Evolutionary conservation across 2,797 vertebrate species (phyloP), one percentile per base, ranked within the genome.

Genomic region (Serranus cabrilla): DNA sequence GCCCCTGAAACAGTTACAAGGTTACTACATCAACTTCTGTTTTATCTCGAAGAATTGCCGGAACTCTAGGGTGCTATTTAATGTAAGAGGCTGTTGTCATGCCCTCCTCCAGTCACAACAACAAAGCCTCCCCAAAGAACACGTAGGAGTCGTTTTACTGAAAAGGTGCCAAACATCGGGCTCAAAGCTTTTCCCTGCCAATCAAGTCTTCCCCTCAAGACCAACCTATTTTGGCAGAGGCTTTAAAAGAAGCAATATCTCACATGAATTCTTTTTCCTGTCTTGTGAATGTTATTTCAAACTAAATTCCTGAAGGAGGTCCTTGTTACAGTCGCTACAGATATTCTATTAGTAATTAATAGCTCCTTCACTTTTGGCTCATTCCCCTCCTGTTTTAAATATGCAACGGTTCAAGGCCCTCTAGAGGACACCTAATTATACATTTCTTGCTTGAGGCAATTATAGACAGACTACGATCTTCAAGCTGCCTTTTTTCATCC

Each of bases 291-390:
- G 59, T 71, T 59, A 67, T 63, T 68, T 37, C 34, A 71, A n/a
- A 11, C 52, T 71, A 16, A 58, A 83, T 71, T 85, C 74, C 82
- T 76, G 43, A 62, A 74, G 78, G 85, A 81, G 18, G 11, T 78
- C 31, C 25, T 13, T 23, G 39, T 31, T 70, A 39, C 23, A 70
- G 46, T 71, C 25, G 17, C 66, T 74, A 43, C 61, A 76, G 59
- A 73, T 72, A 67, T 51, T 74, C 51, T 66, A 64, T 73, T 69
- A 58, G 78, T 87, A 86, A 84, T 88, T 85, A 90, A 84, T 59
- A 64, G 69, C 76, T 68, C 12, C 60, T 69, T 79, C 74, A 21
- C 55, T 74, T 82, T 66, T 69, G 42, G 40, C 82, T 83, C 55
- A 43, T 27, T 61, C 54, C 68, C 27, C 20, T 82, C 57, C 47